Evolutionary conservation across 1,140 invertebrate genomes (phyloP).

Genomic region (Kradibia gibbosae): DNA sequence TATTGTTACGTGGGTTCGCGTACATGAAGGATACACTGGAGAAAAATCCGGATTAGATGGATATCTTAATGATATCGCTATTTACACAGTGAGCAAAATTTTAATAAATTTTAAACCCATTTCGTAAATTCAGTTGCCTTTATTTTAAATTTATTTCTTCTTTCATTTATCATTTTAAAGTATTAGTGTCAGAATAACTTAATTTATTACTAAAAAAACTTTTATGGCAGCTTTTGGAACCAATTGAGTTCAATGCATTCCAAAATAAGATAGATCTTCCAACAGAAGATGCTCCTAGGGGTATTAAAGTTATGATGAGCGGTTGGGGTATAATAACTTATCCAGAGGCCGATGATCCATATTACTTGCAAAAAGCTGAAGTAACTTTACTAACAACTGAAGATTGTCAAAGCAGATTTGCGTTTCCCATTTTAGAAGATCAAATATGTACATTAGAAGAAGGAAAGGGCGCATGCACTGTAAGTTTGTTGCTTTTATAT

Average conservation of each 20-base stretch:
- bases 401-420: background rate
- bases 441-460: background rate
- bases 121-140: no score
- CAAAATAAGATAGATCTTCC: slow-evolving; percentile 10
- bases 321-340: background rate
- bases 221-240: background rate
- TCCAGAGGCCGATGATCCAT: background rate
- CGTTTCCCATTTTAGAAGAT: background rate
- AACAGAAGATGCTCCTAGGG: background rate
- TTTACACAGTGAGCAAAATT: background rate
- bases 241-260: background rate
- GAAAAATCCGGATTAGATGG: background rate
- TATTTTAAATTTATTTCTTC: no score
- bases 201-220: no score
- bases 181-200: no score
- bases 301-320: background rate
- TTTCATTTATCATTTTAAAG: no score
- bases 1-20: background rate
- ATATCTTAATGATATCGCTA: slow-evolving; percentile 7
- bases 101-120: background rate
- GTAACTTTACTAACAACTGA: background rate
- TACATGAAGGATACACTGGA: background rate
- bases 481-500: background rate
- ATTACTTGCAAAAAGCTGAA: background rate
- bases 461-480: background rate